Percentiles rank a stretch among this genome's conserved stretches.
Conservation (phyloP, 2,113 vertebrate genomes). For the Onychostoma macrolepis region DNA sequence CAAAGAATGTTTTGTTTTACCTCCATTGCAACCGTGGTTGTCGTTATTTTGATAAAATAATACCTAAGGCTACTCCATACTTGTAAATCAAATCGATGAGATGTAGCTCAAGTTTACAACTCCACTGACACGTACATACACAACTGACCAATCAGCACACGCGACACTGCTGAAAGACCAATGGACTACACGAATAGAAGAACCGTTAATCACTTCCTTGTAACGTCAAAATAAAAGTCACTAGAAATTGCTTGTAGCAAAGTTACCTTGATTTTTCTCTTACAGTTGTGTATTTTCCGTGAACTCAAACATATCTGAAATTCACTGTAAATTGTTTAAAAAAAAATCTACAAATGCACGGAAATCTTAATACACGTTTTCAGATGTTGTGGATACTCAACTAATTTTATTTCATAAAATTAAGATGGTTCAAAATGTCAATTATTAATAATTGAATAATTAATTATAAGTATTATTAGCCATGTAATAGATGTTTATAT, state of each 20-base stretch:
- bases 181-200: slow-evolving; percentile 11
- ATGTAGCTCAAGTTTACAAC: slow-evolving; percentile 25
- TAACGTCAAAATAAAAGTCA: slow-evolving; percentile 54
- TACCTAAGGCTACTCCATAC: neutral
- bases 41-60: neutral
- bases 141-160: slow-evolving; percentile 33
- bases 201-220: neutral
- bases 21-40: slow-evolving; percentile 67
- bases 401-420: neutral
- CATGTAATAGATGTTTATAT: too few relatives aligned
- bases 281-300: neutral
- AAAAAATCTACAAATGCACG: too few relatives aligned
- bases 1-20: slow-evolving; percentile 54
- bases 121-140: slow-evolving; percentile 48
- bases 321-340: neutral
- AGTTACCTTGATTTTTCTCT: neutral
- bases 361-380: neutral
- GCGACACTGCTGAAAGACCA: slow-evolving; percentile 1
- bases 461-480: too few relatives aligned
- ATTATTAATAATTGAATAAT: neutral
- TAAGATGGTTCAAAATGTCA: neutral
- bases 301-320: neutral
- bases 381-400: neutral
- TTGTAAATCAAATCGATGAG: neutral
- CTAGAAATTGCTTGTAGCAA: neutral